A percentile compares a stretch with the other conserved stretches of the same genome.
Evolutionary conservation across 2,797 vertebrate genomes (phyloP).

Genomic region (Falco biarmicus): DNA sequence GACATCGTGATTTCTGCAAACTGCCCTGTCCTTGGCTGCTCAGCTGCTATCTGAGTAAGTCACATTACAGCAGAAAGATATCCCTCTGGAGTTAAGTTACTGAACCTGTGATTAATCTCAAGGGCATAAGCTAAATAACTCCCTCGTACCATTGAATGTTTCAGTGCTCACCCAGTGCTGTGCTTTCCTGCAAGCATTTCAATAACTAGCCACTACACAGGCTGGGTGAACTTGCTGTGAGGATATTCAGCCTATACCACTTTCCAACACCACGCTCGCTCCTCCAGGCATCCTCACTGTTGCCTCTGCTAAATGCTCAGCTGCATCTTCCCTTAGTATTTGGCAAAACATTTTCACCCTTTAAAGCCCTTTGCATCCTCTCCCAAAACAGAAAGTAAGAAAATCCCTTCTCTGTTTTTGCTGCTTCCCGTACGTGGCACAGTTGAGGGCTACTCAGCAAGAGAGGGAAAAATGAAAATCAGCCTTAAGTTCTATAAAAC

Average conservation of each 20-base stretch:
- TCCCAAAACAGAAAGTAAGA: neutral
- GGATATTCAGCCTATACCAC: neutral
- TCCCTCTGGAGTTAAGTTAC: neutral
- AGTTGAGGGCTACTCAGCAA: neutral
- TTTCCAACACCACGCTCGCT: fast-evolving
- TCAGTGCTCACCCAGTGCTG: neutral
- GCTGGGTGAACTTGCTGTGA: constrained; percentile 3
- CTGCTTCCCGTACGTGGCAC: neutral
- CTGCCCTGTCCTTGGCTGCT: neutral
- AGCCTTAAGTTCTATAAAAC: neutral
- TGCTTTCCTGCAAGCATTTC: constrained; percentile 29
- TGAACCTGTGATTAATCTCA: constrained; percentile 27
- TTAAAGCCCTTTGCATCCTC: neutral
- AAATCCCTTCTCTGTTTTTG: neutral
- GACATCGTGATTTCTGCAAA: neutral
- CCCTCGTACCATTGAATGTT: neutral
- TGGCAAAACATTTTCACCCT: neutral
- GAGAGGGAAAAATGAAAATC: neutral
- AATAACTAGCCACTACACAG: constrained; percentile 34
- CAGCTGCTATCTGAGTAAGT: neutral
- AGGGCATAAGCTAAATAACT: constrained; percentile 31
- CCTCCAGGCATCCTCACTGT: neutral
- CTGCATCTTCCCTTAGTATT: neutral
- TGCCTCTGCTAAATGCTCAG: neutral
- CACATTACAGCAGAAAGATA: neutral